A percentile compares a stretch with the other conserved stretches of the same genome.
Conservation (phyloP, 2,113 vertebrate species). For the Spilogale gracilis region DNA sequence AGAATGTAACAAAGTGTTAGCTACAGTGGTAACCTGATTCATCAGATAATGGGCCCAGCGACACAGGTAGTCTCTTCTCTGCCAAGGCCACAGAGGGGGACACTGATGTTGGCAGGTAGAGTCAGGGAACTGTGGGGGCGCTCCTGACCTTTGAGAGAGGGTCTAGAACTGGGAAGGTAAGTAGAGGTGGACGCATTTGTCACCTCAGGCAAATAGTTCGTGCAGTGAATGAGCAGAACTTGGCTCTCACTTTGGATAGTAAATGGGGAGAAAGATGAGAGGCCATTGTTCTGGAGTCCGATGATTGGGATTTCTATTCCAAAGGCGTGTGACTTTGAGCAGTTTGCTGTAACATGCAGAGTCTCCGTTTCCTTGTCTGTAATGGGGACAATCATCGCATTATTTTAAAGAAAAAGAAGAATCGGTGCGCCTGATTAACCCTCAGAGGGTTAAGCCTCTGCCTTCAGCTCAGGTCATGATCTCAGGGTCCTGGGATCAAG, state of each 20-base stretch:
- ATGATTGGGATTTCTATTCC: background rate
- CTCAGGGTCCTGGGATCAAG: too few species aligned
- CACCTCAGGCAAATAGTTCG: background rate
- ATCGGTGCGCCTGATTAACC: background rate
- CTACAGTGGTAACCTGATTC: background rate
- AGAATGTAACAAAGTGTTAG: background rate
- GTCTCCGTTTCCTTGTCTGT: background rate
- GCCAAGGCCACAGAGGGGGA: background rate
- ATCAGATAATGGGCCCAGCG: background rate
- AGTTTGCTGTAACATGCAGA: background rate
- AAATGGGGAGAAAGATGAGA: background rate
- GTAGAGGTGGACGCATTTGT: background rate
- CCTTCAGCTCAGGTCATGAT: too few species aligned
- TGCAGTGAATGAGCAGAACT: background rate
- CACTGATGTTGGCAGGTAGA: background rate
- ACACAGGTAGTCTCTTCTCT: background rate
- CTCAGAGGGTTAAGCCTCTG: too few species aligned
- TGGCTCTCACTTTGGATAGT: background rate
- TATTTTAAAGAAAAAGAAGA: background rate
- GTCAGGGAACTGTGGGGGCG: background rate
- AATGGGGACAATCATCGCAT: background rate
- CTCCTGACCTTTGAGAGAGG: background rate
- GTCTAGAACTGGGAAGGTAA: background rate
- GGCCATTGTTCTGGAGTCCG: background rate
- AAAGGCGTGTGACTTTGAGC: background rate